Percentiles rank a stretch among this genome's conserved stretches.
Conservation (phyloP, 1,140 invertebrate species). For the Trypoxylus dichotomus region DNA sequence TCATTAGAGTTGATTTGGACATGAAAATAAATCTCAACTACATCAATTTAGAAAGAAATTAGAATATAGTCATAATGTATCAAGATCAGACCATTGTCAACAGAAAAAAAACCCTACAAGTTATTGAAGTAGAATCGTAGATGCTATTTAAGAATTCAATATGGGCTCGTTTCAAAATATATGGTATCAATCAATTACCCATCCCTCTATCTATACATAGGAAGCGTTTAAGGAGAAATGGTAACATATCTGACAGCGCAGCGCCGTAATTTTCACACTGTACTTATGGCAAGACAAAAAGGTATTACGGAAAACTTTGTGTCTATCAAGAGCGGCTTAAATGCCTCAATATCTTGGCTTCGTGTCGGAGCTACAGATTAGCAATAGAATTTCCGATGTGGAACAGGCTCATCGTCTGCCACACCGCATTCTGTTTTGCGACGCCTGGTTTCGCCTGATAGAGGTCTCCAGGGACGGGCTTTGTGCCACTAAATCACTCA, state of each 20-base stretch:
- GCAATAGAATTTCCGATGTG: conserved; percentile 40
- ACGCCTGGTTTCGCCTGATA: conserved; percentile 47
- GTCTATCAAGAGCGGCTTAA: background rate
- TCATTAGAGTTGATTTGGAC: too few relatives aligned
- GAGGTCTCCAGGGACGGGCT: conserved; percentile 44
- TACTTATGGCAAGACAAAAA: conserved; percentile 29
- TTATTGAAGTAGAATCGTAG: too few relatives aligned
- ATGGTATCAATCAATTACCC: too few relatives aligned
- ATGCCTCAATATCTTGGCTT: conserved; percentile 31
- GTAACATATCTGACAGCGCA: background rate
- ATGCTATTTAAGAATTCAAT: too few relatives aligned
- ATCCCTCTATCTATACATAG: too few relatives aligned
- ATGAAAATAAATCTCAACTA: too few relatives aligned
- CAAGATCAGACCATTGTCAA: too few relatives aligned
- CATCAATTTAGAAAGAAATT: too few relatives aligned
- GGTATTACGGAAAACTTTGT: background rate
- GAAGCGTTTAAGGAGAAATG: too few relatives aligned
- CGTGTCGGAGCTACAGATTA: conserved; percentile 35
- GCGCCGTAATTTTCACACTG: background rate
- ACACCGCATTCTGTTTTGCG: conserved; percentile 26
- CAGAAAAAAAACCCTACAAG: too few relatives aligned
- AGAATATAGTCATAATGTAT: too few relatives aligned
- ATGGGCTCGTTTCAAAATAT: too few relatives aligned
- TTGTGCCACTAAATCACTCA: conserved; percentile 50
- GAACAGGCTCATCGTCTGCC: conserved; percentile 34